Percentiles rank a stretch among this genome's conserved stretches.
Evolutionary conservation across 2,797 vertebrate genomes (phyloP).

Genomic region (Hoplostethus mediterraneus): DNA sequence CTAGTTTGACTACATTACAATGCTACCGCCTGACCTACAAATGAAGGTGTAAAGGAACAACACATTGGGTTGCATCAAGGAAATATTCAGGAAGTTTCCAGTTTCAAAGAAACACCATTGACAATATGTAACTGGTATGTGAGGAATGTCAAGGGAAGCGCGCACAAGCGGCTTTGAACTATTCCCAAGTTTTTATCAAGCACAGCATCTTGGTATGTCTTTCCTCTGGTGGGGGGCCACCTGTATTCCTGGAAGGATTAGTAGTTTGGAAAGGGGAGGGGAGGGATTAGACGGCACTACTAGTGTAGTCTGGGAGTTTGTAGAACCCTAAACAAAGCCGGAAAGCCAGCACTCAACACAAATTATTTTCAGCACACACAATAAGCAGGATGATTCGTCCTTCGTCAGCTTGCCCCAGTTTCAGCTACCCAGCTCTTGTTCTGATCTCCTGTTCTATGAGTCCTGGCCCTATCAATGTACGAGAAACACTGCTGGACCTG

Average conservation of each 20-base stretch:
- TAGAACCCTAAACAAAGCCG: slow-evolving; percentile 30
- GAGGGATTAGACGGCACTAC: slow-evolving; percentile 53
- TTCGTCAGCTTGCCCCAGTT: slow-evolving; percentile 58
- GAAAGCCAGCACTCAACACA: slow-evolving; percentile 28
- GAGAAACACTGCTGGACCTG: not conserved
- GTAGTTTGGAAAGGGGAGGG: slow-evolving; percentile 43
- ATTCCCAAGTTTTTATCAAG: slow-evolving; percentile 36
- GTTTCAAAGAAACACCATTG: not conserved
- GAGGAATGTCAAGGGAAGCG: slow-evolving; percentile 25
- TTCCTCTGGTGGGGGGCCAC: slow-evolving; percentile 57
- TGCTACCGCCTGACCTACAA: slow-evolving; percentile 42
- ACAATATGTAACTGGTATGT: slow-evolving; percentile 32
- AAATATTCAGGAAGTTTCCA: slow-evolving; percentile 22
- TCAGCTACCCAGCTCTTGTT: slow-evolving; percentile 29
- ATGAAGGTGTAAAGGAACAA: slow-evolving; percentile 48
- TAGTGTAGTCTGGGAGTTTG: slow-evolving; percentile 39
- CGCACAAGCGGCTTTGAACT: slow-evolving; percentile 16
- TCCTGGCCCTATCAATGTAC: not conserved
- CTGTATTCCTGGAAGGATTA: slow-evolving; percentile 77
- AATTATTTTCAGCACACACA: slow-evolving; percentile 31
- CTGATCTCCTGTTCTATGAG: slow-evolving; percentile 1
- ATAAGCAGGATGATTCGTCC: slow-evolving; percentile 37
- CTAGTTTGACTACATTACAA: slow-evolving; percentile 65
- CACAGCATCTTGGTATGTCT: slow-evolving; percentile 59
- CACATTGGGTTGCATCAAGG: slow-evolving; percentile 26